phyloP scores from a whole-genome alignment of 2,113 vertebrate genomes.

The Cyprinodon brontotheroides region DNA sequence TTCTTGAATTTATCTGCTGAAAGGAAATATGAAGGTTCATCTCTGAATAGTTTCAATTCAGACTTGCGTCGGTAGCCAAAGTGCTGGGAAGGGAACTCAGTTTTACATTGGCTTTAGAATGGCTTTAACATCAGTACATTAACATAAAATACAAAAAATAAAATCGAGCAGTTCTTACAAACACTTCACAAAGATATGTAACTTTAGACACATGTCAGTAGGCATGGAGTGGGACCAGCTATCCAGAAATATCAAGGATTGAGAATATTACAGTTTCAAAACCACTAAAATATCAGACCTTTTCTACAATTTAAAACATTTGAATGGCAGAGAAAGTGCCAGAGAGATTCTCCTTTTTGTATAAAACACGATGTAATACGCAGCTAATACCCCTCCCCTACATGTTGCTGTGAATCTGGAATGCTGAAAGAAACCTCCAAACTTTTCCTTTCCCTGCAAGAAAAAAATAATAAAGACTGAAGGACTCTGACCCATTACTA shows the following conservation, averaged over 20 bases:
- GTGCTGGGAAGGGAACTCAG: constrained; percentile 35
- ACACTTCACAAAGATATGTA: not conserved
- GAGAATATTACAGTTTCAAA: not conserved
- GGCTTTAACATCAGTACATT: constrained; percentile 30
- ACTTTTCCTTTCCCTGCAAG: not conserved
- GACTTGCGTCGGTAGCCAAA: constrained; percentile 46
- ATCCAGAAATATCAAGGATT: not conserved
- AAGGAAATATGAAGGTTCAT: constrained; percentile 29
- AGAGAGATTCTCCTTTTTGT: not conserved
- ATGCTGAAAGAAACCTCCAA: not conserved
- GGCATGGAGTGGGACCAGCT: not conserved
- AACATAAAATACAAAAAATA: constrained; percentile 14
- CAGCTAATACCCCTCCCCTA: not conserved
- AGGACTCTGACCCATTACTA: not conserved
- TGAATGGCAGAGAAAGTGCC: not conserved
- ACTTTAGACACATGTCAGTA: not conserved
- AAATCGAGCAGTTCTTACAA: not conserved
- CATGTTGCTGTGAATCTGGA: not conserved
- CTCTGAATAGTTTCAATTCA: constrained; percentile 22
- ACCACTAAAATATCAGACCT: not conserved
- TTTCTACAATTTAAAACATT: not conserved
- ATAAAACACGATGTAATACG: not conserved
- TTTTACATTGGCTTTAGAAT: constrained; percentile 26
- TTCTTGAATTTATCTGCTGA: constrained; percentile 19
- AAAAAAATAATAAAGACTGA: not conserved